These are phyloP conservation scores for Emydocephalus ijimae DNA, from an alignment of 2,113 vertebrate genomes.

Conservation along the genomic window DNA sequence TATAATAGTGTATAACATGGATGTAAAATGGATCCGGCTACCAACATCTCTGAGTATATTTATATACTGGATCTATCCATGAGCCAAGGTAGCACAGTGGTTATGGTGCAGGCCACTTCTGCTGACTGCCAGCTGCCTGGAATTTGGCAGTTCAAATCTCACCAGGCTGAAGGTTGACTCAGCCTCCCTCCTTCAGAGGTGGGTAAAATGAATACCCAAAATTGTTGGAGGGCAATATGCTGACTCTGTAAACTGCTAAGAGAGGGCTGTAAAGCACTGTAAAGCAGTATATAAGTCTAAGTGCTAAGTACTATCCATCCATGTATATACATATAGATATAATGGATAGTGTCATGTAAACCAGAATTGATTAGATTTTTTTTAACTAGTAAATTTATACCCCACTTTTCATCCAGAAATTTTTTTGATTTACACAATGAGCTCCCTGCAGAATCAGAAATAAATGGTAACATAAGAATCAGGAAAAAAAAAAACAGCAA, in stretches of 20 bases:
- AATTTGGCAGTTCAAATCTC: too few relatives aligned
- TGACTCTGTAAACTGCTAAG: too few relatives aligned
- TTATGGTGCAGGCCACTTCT: too few relatives aligned
- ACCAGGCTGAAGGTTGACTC: too few relatives aligned
- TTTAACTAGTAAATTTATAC: neutral
- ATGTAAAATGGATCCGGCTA: neutral
- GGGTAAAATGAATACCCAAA: too few relatives aligned
- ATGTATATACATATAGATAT: neutral
- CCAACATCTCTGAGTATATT: neutral
- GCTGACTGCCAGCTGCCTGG: too few relatives aligned
- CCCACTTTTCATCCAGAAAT: neutral
- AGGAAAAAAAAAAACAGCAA: neutral
- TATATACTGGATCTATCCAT: neutral
- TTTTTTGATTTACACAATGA: neutral
- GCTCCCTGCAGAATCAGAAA: neutral
- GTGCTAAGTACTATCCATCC: neutral
- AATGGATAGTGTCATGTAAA: neutral
- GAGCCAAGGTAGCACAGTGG: neutral
- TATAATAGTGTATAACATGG: neutral
- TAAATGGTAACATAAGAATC: neutral
- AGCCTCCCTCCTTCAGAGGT: too few relatives aligned
- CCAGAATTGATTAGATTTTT: neutral
- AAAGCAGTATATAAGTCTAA: too few relatives aligned
- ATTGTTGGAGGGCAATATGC: too few relatives aligned
- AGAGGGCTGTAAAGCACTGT: too few relatives aligned